Evolutionary conservation across 2,888 invertebrate genomes (phyloP), one percentile per base, ranked within the genome.

Genomic region (Drosophila rubida): DNA sequence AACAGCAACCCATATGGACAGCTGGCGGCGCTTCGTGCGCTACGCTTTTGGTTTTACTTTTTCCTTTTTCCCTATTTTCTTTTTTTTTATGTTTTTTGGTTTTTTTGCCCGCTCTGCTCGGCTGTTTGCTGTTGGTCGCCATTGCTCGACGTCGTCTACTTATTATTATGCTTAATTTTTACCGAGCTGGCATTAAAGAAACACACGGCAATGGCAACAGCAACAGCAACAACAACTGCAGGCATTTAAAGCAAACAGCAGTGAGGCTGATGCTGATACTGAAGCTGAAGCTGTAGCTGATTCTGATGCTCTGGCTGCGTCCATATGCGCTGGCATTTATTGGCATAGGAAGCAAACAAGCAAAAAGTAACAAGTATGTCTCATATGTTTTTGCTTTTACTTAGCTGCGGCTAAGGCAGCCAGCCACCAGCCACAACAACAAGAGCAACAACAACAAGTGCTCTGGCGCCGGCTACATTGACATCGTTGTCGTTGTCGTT

Each of bases 111-210:
- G 11, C 25, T 45, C 32, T 37, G 48, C 19, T 27, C 22, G 19
- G 54, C 57, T 60, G 69, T 75, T 68, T 71, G 69, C 74, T 76
- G 68, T 62, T 83, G 66, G 49, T 70, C 68, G 81, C 69, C 32
- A 32, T 32, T n/a, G 32, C 32, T 32, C 50, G 75, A 23, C 63
- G 69, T 61, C 76, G 71, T 83, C 84, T 83, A 78, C 80, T 81
- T 80, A 80, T 76, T 80, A 84, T 80, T 79, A 81, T 81, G 85
- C 85, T 80, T 84, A 80, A 80, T 80, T 84, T 80, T 76, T 74
- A 61, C 58, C 64, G 54, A 70, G 76, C 27, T 73, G 67, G 68
- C 61, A 73, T 81, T 84, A 80, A 84, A 75, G 72, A 45, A 75
- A 50, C 67, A 66, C 73, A 73, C 72, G 57, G 69, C 54, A 69